These are phyloP conservation scores for Crotalus adamanteus DNA, from an alignment of 2,797 vertebrate species.

Conservation along the genomic window DNA sequence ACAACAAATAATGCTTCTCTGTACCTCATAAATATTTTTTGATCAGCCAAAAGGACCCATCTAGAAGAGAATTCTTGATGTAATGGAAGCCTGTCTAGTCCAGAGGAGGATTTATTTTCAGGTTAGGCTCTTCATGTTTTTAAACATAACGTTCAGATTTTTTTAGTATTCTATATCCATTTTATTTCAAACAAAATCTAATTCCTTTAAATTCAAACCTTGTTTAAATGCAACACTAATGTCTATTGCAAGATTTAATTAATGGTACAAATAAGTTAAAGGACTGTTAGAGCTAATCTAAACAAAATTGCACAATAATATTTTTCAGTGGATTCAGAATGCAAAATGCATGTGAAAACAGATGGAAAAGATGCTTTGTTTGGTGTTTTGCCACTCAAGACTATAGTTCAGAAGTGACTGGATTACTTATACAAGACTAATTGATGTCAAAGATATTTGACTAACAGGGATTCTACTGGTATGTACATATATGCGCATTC, in stretches of 20 bases:
- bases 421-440: background rate
- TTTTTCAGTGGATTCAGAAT: background rate
- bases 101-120: background rate
- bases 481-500: background rate
- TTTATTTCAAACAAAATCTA: background rate
- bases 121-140: background rate
- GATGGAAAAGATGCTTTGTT: background rate
- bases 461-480: background rate
- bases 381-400: background rate
- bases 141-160: background rate
- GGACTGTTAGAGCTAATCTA: background rate
- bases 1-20: background rate
- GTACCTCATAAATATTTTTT: background rate
- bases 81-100: background rate
- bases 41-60: background rate
- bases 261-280: background rate
- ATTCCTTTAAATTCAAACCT: background rate
- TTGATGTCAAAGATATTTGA: background rate
- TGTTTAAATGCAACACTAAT: constrained; percentile 34
- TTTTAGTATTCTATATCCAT: background rate
- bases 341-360: background rate
- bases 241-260: constrained; percentile 32
- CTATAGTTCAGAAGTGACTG: background rate
- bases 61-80: background rate
- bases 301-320: background rate